A percentile compares a stretch with the other conserved stretches of the same genome.
Conservation (phyloP, 2,888 invertebrate species). For the Antheraea yamamai region DNA sequence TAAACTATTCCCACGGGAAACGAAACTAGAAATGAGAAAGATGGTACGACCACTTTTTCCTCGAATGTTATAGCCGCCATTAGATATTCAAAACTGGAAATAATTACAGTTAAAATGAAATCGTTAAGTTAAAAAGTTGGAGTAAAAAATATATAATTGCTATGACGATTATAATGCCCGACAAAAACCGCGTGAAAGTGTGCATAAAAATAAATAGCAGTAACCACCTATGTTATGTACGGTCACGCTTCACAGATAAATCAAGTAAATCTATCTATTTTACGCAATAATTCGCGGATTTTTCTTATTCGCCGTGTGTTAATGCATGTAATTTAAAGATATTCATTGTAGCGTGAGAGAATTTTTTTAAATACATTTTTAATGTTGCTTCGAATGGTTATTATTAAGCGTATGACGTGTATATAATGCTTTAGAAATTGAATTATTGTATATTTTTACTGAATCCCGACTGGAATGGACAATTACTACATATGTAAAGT, state of each 20-base stretch:
- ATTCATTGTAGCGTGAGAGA: constrained; percentile 9
- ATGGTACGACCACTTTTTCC: neutral
- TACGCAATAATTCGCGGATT: constrained; percentile 17
- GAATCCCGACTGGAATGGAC: neutral
- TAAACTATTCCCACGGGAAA: constrained; percentile 5
- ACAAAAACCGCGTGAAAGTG: constrained; percentile 20
- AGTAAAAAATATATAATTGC: constrained; percentile 16
- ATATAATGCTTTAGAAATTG: neutral
- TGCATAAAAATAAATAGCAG: constrained; percentile 14
- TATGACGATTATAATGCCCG: constrained; percentile 9
- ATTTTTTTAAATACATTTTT: constrained; percentile 14
- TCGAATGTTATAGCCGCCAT: neutral
- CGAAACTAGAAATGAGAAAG: neutral
- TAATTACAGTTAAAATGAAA: constrained; percentile 11
- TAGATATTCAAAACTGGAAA: constrained; percentile 11
- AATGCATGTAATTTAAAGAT: constrained; percentile 16
- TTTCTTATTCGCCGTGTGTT: constrained; percentile 12
- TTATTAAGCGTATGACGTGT: neutral
- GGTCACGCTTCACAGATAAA: constrained; percentile 22
- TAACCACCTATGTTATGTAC: constrained; percentile 17
- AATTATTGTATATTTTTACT: neutral
- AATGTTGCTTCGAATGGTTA: neutral
- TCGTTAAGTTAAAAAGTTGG: constrained; percentile 15
- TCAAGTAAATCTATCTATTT: constrained; percentile 20
- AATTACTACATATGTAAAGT: too few species aligned